A percentile compares a stretch with the other conserved stretches of the same genome.
Conservation (phyloP, 23 tunicate species). For the Ascidia mentula region DNA sequence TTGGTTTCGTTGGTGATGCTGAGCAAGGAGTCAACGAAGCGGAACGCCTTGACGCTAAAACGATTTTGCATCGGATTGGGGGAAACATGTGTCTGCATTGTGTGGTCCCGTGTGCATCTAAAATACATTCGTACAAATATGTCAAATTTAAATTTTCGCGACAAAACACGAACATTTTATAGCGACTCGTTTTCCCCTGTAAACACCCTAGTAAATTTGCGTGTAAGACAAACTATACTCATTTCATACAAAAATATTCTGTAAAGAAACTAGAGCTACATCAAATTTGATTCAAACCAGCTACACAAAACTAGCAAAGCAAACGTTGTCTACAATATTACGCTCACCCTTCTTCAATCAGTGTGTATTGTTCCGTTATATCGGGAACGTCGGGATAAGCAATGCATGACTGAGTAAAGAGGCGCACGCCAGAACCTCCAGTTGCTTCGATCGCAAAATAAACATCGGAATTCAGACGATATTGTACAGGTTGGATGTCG, state of each 20-base stretch:
- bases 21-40: conserved; percentile 30
- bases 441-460: conserved; percentile 43
- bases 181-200: too few relatives aligned
- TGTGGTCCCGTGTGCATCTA: conserved; percentile 37
- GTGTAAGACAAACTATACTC: too few relatives aligned
- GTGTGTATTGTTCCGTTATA: conserved; percentile 19
- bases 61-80: conserved; percentile 36
- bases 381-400: conserved; percentile 10
- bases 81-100: conserved; percentile 15
- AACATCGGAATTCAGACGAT: conserved; percentile 46
- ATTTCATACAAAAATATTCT: too few relatives aligned
- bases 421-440: conserved; percentile 34
- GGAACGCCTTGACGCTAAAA: conserved; percentile 60
- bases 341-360: conserved; percentile 49
- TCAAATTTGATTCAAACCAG: background rate
- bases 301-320: too few relatives aligned
- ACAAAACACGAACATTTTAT: background rate
- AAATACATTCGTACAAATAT: background rate
- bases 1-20: conserved; percentile 19
- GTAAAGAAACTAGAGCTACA: too few relatives aligned
- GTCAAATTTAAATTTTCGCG: background rate
- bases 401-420: conserved; percentile 53
- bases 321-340: too few relatives aligned
- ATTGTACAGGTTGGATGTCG: conserved; percentile 10
- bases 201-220: too few relatives aligned